Evolutionary conservation across 2,888 invertebrate genomes (phyloP).

Genomic region (Diploptera punctata): DNA sequence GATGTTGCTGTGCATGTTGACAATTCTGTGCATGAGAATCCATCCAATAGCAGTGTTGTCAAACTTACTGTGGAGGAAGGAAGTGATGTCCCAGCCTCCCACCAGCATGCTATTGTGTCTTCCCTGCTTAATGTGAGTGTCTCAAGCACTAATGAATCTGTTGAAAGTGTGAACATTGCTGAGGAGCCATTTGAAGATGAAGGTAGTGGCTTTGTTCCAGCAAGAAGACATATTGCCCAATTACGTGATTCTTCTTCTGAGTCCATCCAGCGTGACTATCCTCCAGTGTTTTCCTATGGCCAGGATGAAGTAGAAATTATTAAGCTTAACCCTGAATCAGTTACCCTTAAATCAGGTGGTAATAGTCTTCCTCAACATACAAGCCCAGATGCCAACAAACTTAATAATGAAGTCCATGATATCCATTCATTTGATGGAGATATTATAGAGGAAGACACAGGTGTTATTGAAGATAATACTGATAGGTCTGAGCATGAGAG

Average conservation of each 20-base stretch:
- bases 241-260: conserved; percentile 23
- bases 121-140: conserved; percentile 39
- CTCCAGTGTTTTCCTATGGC: conserved; percentile 52
- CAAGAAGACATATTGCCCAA: conserved; percentile 22
- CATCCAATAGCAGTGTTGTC: conserved; percentile 18
- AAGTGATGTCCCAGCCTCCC: conserved; percentile 37
- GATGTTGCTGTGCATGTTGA: conserved; percentile 43
- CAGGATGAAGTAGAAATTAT: conserved; percentile 58
- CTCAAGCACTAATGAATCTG: conserved; percentile 44
- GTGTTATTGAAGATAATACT: not conserved
- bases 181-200: conserved; percentile 37
- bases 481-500: conserved; percentile 7
- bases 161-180: conserved; percentile 50
- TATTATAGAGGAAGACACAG: not conserved
- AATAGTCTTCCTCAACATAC: conserved; percentile 39
- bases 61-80: conserved; percentile 38
- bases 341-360: conserved; percentile 40
- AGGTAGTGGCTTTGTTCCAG: conserved; percentile 32
- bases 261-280: conserved; percentile 46
- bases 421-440: not conserved
- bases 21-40: conserved; percentile 28
- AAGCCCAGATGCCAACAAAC: conserved; percentile 46
- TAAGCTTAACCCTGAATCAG: conserved; percentile 51
- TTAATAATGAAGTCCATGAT: conserved; percentile 43
- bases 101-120: conserved; percentile 43